Percentiles rank a stretch among this genome's conserved stretches.
Evolutionary conservation across 2,888 invertebrate genomes (phyloP).

Genomic region (Formica aserva): DNA sequence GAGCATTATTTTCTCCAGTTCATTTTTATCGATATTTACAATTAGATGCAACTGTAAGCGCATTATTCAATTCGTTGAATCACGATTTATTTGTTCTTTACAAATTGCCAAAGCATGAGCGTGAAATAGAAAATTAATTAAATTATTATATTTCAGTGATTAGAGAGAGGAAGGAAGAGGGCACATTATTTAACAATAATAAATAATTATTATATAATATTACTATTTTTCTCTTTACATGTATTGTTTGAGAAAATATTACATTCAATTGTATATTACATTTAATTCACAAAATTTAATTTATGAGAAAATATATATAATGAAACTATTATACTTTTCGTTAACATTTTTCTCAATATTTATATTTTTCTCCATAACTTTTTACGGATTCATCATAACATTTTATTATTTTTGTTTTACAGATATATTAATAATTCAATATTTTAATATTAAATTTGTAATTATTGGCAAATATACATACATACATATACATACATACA

Average conservation of each 20-base stretch:
- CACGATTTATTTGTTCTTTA: constrained; percentile 8
- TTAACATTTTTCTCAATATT: background rate
- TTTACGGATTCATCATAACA: background rate
- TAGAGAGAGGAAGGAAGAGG: background rate
- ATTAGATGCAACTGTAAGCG: background rate
- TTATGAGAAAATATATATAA: background rate
- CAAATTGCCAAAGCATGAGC: constrained; percentile 23
- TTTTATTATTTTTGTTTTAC: constrained; percentile 20
- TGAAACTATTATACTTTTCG: background rate
- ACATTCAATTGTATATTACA: background rate
- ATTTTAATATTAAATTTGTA: background rate
- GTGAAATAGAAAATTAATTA: constrained; percentile 40
- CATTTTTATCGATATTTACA: constrained; percentile 26
- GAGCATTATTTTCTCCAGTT: constrained; percentile 11
- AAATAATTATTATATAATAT: constrained; percentile 1
- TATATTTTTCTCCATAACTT: background rate
- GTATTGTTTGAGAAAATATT: background rate
- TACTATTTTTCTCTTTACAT: background rate
- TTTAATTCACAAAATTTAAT: background rate
- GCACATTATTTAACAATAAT: constrained; percentile 1
- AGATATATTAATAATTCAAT: constrained; percentile 32
- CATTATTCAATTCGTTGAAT: constrained; percentile 38
- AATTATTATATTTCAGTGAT: constrained; percentile 29
- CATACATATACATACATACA: background rate
- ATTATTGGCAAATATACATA: background rate